A percentile compares a stretch with the other conserved stretches of the same genome.
These are phyloP conservation scores for Chaetorhynchus papuensis DNA, from an alignment of 2,113 vertebrate species.

Conservation along the genomic window DNA sequence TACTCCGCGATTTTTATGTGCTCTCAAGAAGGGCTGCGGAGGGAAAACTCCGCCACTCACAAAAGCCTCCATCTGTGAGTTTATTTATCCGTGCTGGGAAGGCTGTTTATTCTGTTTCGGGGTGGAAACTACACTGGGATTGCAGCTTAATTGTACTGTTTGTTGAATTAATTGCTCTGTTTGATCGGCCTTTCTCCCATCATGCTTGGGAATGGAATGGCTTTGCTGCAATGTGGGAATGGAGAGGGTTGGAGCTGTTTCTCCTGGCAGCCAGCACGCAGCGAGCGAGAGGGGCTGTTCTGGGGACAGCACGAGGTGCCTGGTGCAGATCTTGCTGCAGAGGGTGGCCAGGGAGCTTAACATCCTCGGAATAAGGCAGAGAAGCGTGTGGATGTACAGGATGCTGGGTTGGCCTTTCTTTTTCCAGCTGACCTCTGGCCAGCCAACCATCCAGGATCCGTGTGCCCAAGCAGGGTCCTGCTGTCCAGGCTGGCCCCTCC, in stretches of 20 bases:
- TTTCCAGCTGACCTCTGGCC: background rate
- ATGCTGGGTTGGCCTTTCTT: background rate
- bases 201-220: constrained; percentile 41
- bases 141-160: constrained; percentile 71
- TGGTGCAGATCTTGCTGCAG: background rate
- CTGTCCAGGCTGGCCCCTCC: background rate
- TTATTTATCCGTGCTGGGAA: constrained; percentile 68
- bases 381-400: background rate
- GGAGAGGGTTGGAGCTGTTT: background rate
- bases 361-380: background rate
- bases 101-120: constrained; percentile 71
- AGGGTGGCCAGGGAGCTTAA: background rate
- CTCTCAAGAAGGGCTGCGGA: constrained; percentile 37
- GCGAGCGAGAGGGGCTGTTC: background rate
- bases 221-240: constrained; percentile 37
- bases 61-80: constrained; percentile 72
- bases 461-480: too few species aligned
- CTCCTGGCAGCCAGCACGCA: background rate
- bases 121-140: constrained; percentile 69
- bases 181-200: constrained; percentile 64
- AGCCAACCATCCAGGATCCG: fast-evolving
- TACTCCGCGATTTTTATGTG: constrained; percentile 42
- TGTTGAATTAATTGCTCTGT: constrained; percentile 80
- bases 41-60: constrained; percentile 51
- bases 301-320: background rate